Conservation (phyloP, 2,797 vertebrate species). For the Carduelis carduelis region DNA sequence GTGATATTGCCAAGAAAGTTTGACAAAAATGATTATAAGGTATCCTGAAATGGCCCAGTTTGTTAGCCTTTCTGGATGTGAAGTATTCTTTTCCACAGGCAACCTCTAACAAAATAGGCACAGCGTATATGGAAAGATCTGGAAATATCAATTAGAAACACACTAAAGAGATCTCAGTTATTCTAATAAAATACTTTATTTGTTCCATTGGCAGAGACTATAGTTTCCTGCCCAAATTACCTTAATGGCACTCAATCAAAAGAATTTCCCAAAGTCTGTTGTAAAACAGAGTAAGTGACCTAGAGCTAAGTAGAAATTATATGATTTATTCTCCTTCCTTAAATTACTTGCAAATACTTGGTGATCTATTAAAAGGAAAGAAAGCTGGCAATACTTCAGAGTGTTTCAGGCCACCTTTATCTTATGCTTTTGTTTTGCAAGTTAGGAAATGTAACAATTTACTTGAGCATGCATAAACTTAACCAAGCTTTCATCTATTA, state of each 20-base stretch:
- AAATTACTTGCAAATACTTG: background rate
- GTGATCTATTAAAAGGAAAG: background rate
- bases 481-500: background rate
- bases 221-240: constrained; percentile 8
- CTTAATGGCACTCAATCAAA: background rate
- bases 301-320: background rate
- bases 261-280: background rate
- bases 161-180: constrained; percentile 16
- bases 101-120: constrained; percentile 27
- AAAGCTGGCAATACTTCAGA: background rate
- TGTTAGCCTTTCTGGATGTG: constrained; percentile 18
- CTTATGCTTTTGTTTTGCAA: background rate
- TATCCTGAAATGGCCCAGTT: constrained; percentile 47
- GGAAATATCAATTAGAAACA: constrained; percentile 57
- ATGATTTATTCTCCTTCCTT: background rate
- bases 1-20: constrained; percentile 54
- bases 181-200: constrained; percentile 39
- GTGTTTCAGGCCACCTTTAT: background rate
- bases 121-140: constrained; percentile 42
- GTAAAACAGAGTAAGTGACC: background rate
- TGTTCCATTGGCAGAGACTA: constrained; percentile 26
- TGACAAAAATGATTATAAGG: constrained; percentile 47
- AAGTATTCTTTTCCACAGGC: constrained; percentile 52
- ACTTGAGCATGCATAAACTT: background rate
- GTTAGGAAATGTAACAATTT: background rate